These are phyloP conservation scores for Chrysotoxum bicinctum DNA, from an alignment of 2,888 invertebrate genomes.

Conservation along the genomic window DNA sequence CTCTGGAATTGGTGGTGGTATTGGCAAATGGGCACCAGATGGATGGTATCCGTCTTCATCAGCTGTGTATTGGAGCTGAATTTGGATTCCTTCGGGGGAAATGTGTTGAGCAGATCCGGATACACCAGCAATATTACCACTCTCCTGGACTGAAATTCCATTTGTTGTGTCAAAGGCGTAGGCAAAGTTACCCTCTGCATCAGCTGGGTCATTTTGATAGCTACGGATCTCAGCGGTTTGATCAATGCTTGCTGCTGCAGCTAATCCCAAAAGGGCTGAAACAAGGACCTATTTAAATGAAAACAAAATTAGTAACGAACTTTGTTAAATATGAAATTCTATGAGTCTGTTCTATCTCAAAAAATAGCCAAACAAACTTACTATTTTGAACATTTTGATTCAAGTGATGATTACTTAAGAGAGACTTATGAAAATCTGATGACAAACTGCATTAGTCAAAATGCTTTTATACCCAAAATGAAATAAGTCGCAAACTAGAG, in stretches of 20 bases:
- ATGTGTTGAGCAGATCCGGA: slow-evolving; percentile 83
- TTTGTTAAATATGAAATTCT: not conserved
- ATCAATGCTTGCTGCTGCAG: slow-evolving; percentile 78
- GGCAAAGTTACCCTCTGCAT: slow-evolving; percentile 81
- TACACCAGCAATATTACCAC: slow-evolving; percentile 83
- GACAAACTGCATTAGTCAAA: not conserved
- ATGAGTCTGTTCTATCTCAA: not conserved
- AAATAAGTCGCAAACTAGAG: not conserved
- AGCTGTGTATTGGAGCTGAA: slow-evolving; percentile 83
- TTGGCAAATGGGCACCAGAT: slow-evolving; percentile 81
- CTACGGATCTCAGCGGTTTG: slow-evolving; percentile 80
- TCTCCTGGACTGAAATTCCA: slow-evolving; percentile 84
- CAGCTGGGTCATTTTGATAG: slow-evolving; percentile 79
- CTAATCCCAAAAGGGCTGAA: slow-evolving; percentile 59
- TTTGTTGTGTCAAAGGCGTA: slow-evolving; percentile 84
- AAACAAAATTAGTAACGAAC: not conserved
- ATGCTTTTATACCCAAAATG: slow-evolving; percentile 7
- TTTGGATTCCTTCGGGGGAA: slow-evolving; percentile 83
- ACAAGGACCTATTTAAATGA: not conserved
- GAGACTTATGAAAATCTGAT: slow-evolving; percentile 2
- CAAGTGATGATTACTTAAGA: not conserved
- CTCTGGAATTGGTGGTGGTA: slow-evolving; percentile 83
- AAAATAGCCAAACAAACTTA: not conserved
- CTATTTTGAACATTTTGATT: slow-evolving; percentile 29
- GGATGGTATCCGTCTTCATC: slow-evolving; percentile 84